Percentiles rank a stretch among this genome's conserved stretches.
Conservation (phyloP, 2,113 vertebrate species). For the Phrynocephalus versicolor region DNA sequence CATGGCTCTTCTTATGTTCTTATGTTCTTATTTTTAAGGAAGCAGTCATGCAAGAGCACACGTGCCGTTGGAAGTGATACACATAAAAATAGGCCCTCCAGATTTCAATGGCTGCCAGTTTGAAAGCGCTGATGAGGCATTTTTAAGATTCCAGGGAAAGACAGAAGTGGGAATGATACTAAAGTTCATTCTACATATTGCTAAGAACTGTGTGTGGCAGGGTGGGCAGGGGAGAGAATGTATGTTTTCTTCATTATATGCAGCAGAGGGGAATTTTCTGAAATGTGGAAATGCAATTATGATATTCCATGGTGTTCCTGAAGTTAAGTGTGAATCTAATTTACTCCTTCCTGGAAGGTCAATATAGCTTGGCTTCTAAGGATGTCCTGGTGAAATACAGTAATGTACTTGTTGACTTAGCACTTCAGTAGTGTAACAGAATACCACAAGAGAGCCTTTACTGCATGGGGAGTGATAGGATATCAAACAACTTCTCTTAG, state of each 20-base stretch:
- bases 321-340: not conserved
- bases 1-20: too few species aligned
- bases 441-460: not conserved
- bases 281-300: slow-evolving; percentile 3
- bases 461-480: not conserved
- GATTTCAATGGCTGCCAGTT: not conserved
- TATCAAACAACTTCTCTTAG: accelerated
- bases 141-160: not conserved
- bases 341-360: slow-evolving; percentile 35
- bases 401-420: accelerated
- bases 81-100: not conserved
- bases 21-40: not conserved
- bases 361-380: slow-evolving; percentile 13
- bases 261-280: not conserved
- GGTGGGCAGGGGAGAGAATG: accelerated
- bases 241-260: accelerated
- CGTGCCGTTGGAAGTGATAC: not conserved
- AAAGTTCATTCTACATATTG: slow-evolving; percentile 1
- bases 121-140: not conserved
- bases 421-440: accelerated
- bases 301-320: not conserved
- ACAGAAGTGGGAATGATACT: not conserved
- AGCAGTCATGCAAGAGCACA: not conserved
- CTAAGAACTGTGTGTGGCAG: accelerated
- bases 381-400: accelerated